phyloP scores from a whole-genome alignment of 2,113 vertebrate species.

The Pheucticus melanocephalus region DNA sequence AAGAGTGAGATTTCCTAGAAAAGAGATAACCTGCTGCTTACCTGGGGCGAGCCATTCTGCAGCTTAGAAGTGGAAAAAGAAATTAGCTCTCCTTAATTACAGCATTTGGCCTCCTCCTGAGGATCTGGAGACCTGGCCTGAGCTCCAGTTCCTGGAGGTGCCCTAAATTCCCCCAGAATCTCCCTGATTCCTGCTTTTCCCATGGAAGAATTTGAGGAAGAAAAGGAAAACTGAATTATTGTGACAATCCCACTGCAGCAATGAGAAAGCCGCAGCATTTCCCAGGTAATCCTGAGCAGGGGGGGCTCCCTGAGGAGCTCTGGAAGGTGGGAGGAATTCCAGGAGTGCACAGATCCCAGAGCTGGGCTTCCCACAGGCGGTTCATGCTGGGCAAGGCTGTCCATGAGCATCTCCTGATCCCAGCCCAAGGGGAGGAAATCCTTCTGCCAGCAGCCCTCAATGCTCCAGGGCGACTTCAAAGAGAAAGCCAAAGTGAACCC shows the following conservation, averaged over 20 bases:
- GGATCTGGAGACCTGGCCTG: not conserved
- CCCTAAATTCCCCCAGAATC: not conserved
- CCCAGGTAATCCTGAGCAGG: not conserved
- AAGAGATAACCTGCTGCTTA: not conserved
- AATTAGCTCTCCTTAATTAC: not conserved
- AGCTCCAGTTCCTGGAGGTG: not conserved
- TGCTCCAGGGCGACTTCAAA: not conserved
- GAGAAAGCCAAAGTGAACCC: not conserved
- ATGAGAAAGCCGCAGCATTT: not conserved
- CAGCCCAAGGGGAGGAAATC: not conserved
- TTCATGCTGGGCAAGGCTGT: not conserved
- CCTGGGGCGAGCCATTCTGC: not conserved
- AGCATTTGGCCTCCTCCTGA: not conserved
- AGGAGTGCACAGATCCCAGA: not conserved
- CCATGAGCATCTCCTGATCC: not conserved
- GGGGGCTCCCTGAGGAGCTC: not conserved
- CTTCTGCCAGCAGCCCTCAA: not conserved
- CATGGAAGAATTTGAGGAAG: not conserved
- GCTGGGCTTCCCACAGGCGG: not conserved
- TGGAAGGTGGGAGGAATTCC: not conserved
- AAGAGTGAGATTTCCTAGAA: constrained; percentile 5
- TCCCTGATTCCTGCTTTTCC: not conserved
- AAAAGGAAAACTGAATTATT: not conserved
- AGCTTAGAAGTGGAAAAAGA: not conserved
- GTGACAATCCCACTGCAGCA: not conserved